Conservation (phyloP, 2,888 invertebrate species). For the Yponomeuta plumbellus region DNA sequence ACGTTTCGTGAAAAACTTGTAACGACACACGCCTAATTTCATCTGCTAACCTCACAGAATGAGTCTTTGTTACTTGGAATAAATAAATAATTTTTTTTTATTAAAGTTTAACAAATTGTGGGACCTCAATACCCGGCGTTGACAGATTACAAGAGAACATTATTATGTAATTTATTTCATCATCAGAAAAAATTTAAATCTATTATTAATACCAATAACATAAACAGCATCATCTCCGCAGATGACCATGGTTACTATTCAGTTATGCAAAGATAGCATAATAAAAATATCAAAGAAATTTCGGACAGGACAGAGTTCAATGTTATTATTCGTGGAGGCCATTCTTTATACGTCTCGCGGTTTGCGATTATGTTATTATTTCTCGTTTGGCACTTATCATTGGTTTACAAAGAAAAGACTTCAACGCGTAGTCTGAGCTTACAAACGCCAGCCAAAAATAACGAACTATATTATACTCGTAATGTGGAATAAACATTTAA, state of each 20-base stretch:
- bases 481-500: neutral
- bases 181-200: conserved; percentile 5
- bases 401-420: neutral
- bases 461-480: too few species aligned
- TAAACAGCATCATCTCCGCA: conserved; percentile 28
- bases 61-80: too few species aligned
- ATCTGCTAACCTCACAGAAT: too few species aligned
- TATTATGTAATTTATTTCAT: neutral
- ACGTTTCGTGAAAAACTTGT: too few species aligned
- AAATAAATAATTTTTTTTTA: too few species aligned
- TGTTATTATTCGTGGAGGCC: conserved; percentile 28
- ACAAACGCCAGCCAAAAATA: neutral
- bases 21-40: too few species aligned
- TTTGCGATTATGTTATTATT: neutral
- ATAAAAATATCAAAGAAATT: conserved; percentile 30
- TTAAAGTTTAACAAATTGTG: neutral
- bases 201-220: conserved; percentile 15
- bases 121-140: neutral
- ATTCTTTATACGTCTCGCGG: neutral
- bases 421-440: neutral
- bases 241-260: conserved; percentile 51
- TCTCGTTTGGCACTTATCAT: neutral
- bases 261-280: conserved; percentile 47
- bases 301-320: conserved; percentile 35
- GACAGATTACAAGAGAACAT: neutral